phyloP scores from a whole-genome alignment of 2,113 vertebrate species.

The Myrmecophaga tridactyla region DNA sequence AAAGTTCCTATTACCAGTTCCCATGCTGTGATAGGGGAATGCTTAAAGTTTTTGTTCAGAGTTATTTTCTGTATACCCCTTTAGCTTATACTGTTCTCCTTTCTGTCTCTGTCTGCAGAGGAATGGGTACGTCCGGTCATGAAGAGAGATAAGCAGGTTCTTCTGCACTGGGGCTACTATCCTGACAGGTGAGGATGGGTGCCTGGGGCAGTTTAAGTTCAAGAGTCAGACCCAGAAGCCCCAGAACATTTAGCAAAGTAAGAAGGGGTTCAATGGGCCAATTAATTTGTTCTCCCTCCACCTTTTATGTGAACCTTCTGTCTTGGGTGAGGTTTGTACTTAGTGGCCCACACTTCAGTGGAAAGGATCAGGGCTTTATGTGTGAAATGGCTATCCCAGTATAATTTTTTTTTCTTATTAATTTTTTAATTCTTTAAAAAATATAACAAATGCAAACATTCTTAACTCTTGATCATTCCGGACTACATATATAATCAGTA shows the following conservation, averaged over 20 bases:
- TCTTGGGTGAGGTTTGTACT: neutral
- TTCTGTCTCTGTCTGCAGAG: conserved; percentile 82
- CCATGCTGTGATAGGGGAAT: neutral
- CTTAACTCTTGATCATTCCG: too few species aligned
- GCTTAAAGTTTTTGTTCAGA: neutral
- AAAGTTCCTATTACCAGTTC: neutral
- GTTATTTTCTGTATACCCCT: neutral
- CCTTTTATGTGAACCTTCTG: neutral
- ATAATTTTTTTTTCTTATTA: too few species aligned
- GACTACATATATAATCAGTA: too few species aligned
- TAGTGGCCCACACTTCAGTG: neutral
- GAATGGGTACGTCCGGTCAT: conserved; percentile 99
- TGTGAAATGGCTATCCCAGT: neutral
- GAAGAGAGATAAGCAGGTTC: conserved; percentile 97
- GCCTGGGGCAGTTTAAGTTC: neutral
- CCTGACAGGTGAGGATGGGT: conserved; percentile 91
- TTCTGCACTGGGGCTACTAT: conserved; percentile 98
- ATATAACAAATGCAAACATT: too few species aligned
- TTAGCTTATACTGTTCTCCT: conserved; percentile 21
- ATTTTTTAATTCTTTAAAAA: too few species aligned
- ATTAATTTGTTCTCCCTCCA: neutral
- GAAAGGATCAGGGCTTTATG: conserved; percentile 11
- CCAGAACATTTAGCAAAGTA: neutral
- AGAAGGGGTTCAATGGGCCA: neutral
- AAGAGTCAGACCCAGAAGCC: neutral